phyloP scores from a whole-genome alignment of 2,797 vertebrate species.

The Botia almorhae region DNA sequence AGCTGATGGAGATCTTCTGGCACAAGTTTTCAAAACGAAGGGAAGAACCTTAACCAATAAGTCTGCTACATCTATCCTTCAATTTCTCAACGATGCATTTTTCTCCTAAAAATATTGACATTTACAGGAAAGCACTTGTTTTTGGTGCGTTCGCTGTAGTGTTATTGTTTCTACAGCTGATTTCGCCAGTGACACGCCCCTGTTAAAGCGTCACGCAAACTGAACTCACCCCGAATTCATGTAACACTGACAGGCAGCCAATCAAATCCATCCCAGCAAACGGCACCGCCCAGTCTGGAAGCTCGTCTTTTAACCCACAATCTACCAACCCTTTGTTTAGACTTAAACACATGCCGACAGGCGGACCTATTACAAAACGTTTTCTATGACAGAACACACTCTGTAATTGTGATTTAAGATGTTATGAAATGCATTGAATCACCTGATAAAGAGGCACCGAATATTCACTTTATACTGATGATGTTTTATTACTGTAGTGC shows the following conservation, averaged over 20 bases:
- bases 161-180: slow-evolving; percentile 82
- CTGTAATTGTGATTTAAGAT: neutral
- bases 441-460: neutral
- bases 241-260: slow-evolving; percentile 43
- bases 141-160: slow-evolving; percentile 41
- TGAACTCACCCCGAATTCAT: slow-evolving; percentile 38
- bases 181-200: slow-evolving; percentile 73
- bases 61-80: slow-evolving; percentile 15
- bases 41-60: neutral
- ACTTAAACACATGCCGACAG: neutral
- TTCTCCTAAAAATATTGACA: slow-evolving; percentile 11
- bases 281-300: slow-evolving; percentile 51
- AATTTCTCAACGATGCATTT: slow-evolving; percentile 13
- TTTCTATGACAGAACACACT: slow-evolving; percentile 1
- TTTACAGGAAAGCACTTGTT: slow-evolving; percentile 27
- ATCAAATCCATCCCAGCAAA: slow-evolving; percentile 30
- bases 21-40: slow-evolving; percentile 48
- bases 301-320: slow-evolving; percentile 51
- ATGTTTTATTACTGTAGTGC: neutral
- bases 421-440: neutral
- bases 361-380: slow-evolving; percentile 25
- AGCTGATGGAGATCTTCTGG: slow-evolving; percentile 26
- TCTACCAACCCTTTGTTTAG: slow-evolving; percentile 11
- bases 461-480: neutral
- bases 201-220: slow-evolving; percentile 68